Evolutionary conservation across 1,140 invertebrate species (phyloP).

Genomic region (Plodia interpunctella): DNA sequence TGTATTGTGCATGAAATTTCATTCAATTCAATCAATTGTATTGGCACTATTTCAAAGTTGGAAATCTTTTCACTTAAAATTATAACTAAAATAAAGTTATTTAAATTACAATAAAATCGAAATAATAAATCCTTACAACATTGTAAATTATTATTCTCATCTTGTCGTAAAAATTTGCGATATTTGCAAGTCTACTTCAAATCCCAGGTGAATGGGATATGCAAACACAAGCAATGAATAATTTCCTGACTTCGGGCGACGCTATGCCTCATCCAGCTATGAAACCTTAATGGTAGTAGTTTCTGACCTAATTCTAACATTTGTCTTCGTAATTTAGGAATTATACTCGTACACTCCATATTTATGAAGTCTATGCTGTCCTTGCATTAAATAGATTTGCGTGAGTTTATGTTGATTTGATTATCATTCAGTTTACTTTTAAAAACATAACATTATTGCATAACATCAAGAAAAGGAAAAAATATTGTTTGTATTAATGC

Average conservation of each 20-base stretch:
- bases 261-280: background rate
- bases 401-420: background rate
- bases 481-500: too few relatives aligned
- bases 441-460: too few relatives aligned
- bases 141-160: too few relatives aligned
- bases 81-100: too few relatives aligned
- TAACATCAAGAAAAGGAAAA: too few relatives aligned
- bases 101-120: too few relatives aligned
- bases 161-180: background rate
- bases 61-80: too few relatives aligned
- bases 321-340: background rate
- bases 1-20: too few relatives aligned
- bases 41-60: too few relatives aligned
- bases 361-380: background rate
- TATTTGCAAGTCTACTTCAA: background rate
- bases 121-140: too few relatives aligned
- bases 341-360: background rate
- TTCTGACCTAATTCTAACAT: constrained; percentile 2
- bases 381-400: background rate
- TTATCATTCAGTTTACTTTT: background rate
- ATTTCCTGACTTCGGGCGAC: background rate
- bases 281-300: constrained; percentile 1
- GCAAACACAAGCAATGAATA: background rate
- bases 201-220: background rate
- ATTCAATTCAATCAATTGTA: too few relatives aligned